Conservation (phyloP, 2,113 vertebrate species). For the Lophura nycthemera region DNA sequence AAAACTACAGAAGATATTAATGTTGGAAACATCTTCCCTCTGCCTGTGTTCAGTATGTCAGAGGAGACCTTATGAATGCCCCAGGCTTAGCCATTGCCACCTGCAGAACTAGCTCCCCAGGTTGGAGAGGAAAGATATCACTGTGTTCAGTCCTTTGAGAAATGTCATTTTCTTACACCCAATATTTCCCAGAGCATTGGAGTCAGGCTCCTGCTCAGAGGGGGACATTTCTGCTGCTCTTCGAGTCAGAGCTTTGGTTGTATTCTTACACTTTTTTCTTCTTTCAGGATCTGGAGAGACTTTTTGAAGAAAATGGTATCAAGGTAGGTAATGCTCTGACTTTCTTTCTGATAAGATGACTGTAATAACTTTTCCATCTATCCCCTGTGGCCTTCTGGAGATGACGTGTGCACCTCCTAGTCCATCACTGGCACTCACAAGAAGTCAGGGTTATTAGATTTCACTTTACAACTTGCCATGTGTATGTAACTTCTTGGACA, state of each 20-base stretch:
- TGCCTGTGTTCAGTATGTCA: neutral
- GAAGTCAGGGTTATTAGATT: neutral
- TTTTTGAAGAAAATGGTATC: conserved; percentile 89
- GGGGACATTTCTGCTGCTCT: neutral
- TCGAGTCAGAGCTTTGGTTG: neutral
- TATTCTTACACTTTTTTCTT: neutral
- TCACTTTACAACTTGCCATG: neutral
- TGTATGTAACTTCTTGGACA: neutral
- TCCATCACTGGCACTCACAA: neutral
- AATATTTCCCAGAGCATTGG: neutral
- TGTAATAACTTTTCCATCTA: neutral
- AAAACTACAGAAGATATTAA: neutral
- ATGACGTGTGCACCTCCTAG: no score
- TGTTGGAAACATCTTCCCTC: neutral
- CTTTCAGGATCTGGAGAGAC: conserved; percentile 85
- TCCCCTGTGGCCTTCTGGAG: neutral
- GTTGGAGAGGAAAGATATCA: neutral
- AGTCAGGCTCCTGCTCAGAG: neutral
- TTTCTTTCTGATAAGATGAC: neutral
- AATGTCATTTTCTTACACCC: neutral
- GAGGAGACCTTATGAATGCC: neutral
- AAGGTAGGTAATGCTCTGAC: conserved; percentile 71
- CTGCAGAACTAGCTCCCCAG: neutral
- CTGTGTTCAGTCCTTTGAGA: neutral
- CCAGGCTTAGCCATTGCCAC: neutral